A percentile compares a stretch with the other conserved stretches of the same genome.
Evolutionary conservation across 2,797 vertebrate species (phyloP).

Genomic region (Squalus acanthias): DNA sequence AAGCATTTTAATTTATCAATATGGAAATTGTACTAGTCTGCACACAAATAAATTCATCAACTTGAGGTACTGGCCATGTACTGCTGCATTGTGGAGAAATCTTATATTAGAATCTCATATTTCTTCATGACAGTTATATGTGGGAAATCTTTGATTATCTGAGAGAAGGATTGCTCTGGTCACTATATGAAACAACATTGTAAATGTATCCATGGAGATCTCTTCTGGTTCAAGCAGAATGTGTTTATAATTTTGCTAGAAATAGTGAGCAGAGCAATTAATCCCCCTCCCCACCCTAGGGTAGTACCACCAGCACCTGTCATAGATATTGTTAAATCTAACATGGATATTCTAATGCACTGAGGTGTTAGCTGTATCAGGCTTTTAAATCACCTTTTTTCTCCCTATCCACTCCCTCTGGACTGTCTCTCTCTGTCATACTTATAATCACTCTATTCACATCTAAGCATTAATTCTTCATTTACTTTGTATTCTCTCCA

Average conservation of each 20-base stretch:
- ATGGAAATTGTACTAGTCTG: background rate
- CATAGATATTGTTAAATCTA: background rate
- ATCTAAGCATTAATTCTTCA: background rate
- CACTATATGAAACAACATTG: background rate
- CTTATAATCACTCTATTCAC: background rate
- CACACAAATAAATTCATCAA: background rate
- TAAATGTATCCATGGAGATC: background rate
- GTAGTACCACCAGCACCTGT: background rate
- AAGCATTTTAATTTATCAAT: background rate
- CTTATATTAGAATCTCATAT: background rate
- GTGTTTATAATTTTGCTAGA: constrained; percentile 13
- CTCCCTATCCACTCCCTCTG: background rate
- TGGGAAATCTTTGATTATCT: background rate
- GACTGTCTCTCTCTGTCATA: background rate
- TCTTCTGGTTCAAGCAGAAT: background rate
- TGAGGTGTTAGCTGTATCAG: background rate
- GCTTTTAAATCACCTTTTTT: background rate
- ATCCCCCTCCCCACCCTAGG: background rate
- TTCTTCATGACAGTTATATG: background rate
- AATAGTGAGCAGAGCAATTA: background rate
- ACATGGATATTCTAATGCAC: background rate
- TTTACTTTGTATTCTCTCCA: background rate
- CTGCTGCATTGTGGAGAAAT: background rate
- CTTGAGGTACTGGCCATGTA: background rate
- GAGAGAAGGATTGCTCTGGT: background rate